Percentiles rank a stretch among this genome's conserved stretches.
Evolutionary conservation across 2,113 vertebrate species (phyloP).

Genomic region (Maccullochella peelii): DNA sequence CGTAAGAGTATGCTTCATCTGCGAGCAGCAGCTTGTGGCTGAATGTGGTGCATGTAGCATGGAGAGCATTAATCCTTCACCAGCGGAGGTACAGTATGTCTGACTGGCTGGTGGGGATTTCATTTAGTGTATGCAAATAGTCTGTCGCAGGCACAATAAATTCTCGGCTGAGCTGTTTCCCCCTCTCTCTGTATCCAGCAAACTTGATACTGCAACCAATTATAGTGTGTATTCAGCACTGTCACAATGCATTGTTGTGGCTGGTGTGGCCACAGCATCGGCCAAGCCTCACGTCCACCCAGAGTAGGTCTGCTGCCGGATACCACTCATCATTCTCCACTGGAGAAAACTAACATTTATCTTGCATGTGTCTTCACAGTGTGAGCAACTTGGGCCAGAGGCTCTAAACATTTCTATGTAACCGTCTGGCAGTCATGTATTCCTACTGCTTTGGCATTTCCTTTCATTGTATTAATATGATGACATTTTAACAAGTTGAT

Average conservation of each 20-base stretch:
- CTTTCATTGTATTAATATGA: background rate
- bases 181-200: slow-evolving; percentile 12
- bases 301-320: background rate
- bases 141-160: slow-evolving; percentile 57
- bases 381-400: slow-evolving; percentile 8
- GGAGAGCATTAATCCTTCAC: slow-evolving; percentile 74
- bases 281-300: slow-evolving; percentile 7
- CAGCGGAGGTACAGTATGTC: slow-evolving; percentile 60
- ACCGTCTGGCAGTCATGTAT: background rate
- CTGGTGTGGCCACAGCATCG: background rate
- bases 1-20: slow-evolving; percentile 41
- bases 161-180: slow-evolving; percentile 44
- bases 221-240: slow-evolving; percentile 44
- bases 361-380: slow-evolving; percentile 2
- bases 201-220: slow-evolving; percentile 65
- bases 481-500: background rate
- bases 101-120: slow-evolving; percentile 75
- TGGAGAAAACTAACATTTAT: slow-evolving; percentile 10
- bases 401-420: slow-evolving; percentile 11
- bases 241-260: slow-evolving; percentile 26
- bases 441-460: slow-evolving; percentile 12
- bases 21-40: slow-evolving; percentile 58
- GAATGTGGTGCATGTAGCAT: slow-evolving; percentile 69
- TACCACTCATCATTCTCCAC: slow-evolving; percentile 12
- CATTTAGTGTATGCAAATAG: slow-evolving; percentile 79